Base-by-base conservation (phyloP, 2,888 invertebrate genomes). In the Leptinotarsa peninsularis region DNA sequence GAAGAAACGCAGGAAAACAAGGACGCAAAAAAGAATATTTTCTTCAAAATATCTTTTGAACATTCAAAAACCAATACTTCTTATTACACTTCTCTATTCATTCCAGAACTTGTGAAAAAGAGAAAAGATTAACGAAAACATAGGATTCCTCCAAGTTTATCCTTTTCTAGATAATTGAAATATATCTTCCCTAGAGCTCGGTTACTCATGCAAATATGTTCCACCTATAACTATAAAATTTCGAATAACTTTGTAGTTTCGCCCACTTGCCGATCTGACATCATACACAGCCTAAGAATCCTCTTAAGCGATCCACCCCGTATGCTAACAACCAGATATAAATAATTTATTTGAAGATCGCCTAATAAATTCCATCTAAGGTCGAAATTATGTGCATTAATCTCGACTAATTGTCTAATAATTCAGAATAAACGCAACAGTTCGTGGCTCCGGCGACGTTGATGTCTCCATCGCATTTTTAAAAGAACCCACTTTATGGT, bases 361-460 rank as follows among this genome's bases (percentile, higher is more conserved):
- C 49, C 70, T 74, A 81, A 84, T 84, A 85, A 85, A 84, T 83
- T 81, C 83, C 81, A 77, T 83, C 82, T 83, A 83, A 84, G 85
- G 82, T 84, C 81, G 83, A 82, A 84, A 85, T 86, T 85, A 85
- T 84, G 84, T 82, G 84, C 85, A 86, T 86, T 86, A 84, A 86
- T 86, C 85, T 83, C 80, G 79, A 79, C 83, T 86, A 86, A 86
- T 86, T 86, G 86, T 85, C 84, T 84, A 85, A 86, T 86, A 86
- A 86, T 85, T 86, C 84, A 85, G 84, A 81, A 81, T 81, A 79
- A 83, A 82, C 81, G 83, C 81, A 81, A 81, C 79, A 83, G 84
- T 83, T 86, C 86, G 86, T 86, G 86, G 84, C 82, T 81, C 77
- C 74, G 75, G 75, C 78, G 84, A 83, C 85, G 81, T 85, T 86